Evolutionary conservation across 1,140 invertebrate species (phyloP), one percentile per base, ranked within the genome.

Genomic region (Papilio polytes): DNA sequence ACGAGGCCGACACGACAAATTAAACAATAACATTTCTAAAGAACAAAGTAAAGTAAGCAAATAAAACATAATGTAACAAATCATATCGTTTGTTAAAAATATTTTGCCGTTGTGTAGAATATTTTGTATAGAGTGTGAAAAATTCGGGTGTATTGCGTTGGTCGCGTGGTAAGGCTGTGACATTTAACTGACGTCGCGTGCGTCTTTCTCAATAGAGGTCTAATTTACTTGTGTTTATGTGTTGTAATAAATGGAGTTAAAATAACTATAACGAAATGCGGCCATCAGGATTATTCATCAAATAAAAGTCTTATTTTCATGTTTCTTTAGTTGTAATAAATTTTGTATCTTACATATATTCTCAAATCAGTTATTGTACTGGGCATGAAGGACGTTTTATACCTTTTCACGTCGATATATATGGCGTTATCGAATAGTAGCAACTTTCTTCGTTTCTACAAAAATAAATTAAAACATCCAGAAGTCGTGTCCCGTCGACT

Each of bases 1-100:
- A 79, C 84, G 84, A 81, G 46, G 51, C 22, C 82, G 80, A 80
- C 63, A 66, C 76, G 53, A 36, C 22, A 63, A 56, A 59, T 22
- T 46, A 36, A 78, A 48, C 15, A 46, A 48, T 48, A 74, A 46
- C 44, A 22, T n/a, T 41, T 74, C 20, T 6, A 20, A 1, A 74
- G 13, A 20, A 18, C 41, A 74, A 74, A n/a, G 73, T 74, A 26
- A 48, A 36, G 26, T 66, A 66, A 66, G 26, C 63, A 66, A 31
- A 31, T 31, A 26, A 12, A 66, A 31, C 63, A 36, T 31, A 31
- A 36, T 26, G 63, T 56, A 56, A 56, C 18, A 56, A 56, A 20
- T 8, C 18, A n/a, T 9, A 48, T 53, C 46, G 13, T 48, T 48
- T 13, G 1, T 18, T 18, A 18, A 53, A 51, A 15, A 51, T 2